These are phyloP conservation scores for Pungitius pungitius DNA, from an alignment of 2,113 vertebrate species.

Conservation along the genomic window DNA sequence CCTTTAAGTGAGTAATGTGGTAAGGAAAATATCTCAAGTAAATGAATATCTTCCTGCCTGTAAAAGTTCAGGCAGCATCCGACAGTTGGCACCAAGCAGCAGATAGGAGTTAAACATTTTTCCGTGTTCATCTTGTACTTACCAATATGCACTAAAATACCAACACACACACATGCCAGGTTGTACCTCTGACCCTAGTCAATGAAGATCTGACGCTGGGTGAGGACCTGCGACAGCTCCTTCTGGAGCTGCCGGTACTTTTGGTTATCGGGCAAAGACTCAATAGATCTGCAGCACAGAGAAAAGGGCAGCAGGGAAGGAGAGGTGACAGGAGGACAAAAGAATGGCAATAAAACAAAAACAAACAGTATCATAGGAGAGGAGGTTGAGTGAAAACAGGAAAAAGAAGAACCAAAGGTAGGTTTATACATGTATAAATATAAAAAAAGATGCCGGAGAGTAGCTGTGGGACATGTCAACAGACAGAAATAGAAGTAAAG, in stretches of 20 bases:
- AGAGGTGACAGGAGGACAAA: conserved; percentile 30
- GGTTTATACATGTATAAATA: background rate
- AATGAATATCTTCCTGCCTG: background rate
- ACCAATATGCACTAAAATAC: conserved; percentile 8
- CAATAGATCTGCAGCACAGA: conserved; percentile 94
- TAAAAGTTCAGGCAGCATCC: background rate
- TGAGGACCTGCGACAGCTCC: conserved; percentile 99
- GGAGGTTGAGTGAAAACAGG: background rate
- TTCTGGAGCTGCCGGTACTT: conserved; percentile 99
- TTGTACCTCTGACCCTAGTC: conserved; percentile 94
- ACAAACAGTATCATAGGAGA: background rate
- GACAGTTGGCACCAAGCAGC: background rate
- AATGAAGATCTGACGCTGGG: conserved; percentile 99
- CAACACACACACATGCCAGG: conserved; percentile 63
- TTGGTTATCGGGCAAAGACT: conserved; percentile 98
- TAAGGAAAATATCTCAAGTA: too few relatives aligned
- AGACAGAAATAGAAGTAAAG: conserved; percentile 3
- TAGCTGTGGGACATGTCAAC: background rate
- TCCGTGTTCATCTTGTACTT: background rate
- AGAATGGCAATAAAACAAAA: conserved; percentile 21
- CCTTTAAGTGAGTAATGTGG: background rate
- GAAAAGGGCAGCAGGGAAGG: conserved; percentile 51
- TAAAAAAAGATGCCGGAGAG: conserved; percentile 5
- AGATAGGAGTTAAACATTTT: background rate
- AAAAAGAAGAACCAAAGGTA: background rate